These are phyloP conservation scores for Benitochromis conjunctus DNA, from an alignment of 2,113 vertebrate species.

Conservation along the genomic window DNA sequence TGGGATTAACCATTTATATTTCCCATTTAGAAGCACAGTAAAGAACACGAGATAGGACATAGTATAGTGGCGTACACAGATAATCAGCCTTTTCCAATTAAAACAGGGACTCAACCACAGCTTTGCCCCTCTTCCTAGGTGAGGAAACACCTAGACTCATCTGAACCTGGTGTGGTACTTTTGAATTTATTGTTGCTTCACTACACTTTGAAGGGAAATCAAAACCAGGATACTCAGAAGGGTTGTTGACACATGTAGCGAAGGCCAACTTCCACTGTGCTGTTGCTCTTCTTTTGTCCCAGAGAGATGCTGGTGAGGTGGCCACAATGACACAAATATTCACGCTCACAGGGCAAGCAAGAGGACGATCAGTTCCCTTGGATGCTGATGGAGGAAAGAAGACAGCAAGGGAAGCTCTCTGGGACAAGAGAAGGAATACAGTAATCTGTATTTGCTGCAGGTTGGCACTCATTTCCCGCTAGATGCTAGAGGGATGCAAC, in stretches of 20 bases:
- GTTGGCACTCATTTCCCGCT: conserved; percentile 20
- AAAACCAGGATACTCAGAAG: neutral
- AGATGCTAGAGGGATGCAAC: conserved; percentile 34
- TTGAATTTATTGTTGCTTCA: neutral
- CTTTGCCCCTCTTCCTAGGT: neutral
- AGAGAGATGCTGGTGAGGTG: conserved; percentile 46
- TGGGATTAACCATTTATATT: conserved; percentile 51
- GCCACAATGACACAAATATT: conserved; percentile 3
- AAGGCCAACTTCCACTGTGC: neutral
- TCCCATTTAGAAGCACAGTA: conserved; percentile 59
- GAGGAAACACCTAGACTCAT: neutral
- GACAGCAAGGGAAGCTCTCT: neutral
- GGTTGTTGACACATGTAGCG: neutral
- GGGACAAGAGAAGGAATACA: conserved; percentile 19
- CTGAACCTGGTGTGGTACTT: conserved; percentile 3
- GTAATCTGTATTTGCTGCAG: neutral
- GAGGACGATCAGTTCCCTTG: neutral
- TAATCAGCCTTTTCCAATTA: conserved; percentile 17
- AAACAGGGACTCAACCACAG: neutral
- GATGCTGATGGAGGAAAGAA: conserved; percentile 9
- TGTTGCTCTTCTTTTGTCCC: neutral
- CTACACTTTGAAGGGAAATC: neutral
- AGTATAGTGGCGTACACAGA: conserved; percentile 51
- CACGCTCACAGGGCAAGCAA: neutral
- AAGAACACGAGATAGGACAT: conserved; percentile 60